Conservation (phyloP, 1,140 invertebrate genomes). For the Dendroctonus ponderosae region DNA sequence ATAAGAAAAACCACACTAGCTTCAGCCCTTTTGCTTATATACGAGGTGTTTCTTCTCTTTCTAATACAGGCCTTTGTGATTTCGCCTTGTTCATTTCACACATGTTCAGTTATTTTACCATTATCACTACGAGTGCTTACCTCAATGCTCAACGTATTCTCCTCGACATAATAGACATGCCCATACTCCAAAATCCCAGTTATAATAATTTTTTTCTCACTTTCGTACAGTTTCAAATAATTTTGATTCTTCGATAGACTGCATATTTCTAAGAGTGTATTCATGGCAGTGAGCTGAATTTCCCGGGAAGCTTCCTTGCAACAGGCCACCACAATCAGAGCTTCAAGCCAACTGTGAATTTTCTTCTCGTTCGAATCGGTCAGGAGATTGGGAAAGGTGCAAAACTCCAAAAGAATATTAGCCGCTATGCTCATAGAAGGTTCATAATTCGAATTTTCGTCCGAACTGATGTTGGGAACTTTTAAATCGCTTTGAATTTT, state of each 20-base stretch:
- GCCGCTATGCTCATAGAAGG: slow-evolving; percentile 64
- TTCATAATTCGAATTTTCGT: slow-evolving; percentile 51
- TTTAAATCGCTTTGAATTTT: background rate
- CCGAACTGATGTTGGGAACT: slow-evolving; percentile 6
- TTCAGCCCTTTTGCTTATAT: no score
- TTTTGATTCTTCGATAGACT: slow-evolving; percentile 61
- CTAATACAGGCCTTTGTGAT: no score
- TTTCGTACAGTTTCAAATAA: slow-evolving; percentile 49
- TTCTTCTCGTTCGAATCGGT: slow-evolving; percentile 50
- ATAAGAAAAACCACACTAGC: no score
- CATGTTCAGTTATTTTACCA: background rate
- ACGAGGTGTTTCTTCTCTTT: no score
- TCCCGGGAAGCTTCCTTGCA: slow-evolving; percentile 50
- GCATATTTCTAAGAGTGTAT: slow-evolving; percentile 74
- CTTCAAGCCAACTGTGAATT: slow-evolving; percentile 77
- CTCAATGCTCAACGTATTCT: slow-evolving; percentile 47
- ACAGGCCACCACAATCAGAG: slow-evolving; percentile 68
- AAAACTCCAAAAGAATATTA: slow-evolving; percentile 74
- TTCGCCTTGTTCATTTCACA: no score
- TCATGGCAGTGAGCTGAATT: slow-evolving; percentile 68
- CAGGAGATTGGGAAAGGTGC: slow-evolving; percentile 69
- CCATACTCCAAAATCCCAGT: slow-evolving; percentile 50
- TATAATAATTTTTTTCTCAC: slow-evolving; percentile 65
- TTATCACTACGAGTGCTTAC: slow-evolving; percentile 30
- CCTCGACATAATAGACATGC: slow-evolving; percentile 46